phyloP scores from a whole-genome alignment of 2,113 vertebrate genomes.

The Clupea harengus region DNA sequence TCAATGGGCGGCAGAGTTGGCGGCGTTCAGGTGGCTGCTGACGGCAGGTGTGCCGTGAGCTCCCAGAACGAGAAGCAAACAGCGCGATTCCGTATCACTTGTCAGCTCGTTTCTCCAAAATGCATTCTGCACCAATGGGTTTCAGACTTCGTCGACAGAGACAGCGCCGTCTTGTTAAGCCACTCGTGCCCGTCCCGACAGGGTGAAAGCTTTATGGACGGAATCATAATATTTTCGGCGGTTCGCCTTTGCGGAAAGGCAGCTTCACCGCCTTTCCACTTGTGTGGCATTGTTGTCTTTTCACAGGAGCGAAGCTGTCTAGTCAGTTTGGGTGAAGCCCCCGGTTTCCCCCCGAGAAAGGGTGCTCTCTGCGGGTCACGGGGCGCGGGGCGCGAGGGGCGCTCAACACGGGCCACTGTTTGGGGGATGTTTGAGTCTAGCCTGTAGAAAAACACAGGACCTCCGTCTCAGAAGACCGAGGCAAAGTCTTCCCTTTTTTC shows the following conservation, averaged over 20 bases:
- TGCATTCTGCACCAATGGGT: conserved; percentile 39
- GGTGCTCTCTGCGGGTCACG: conserved; percentile 50
- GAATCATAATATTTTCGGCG: conserved; percentile 55
- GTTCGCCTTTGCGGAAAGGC: conserved; percentile 34
- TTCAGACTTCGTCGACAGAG: background rate
- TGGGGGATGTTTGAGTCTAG: conserved; percentile 12
- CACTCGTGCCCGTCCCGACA: conserved; percentile 51
- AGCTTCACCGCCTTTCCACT: conserved; percentile 44
- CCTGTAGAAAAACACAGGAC: conserved; percentile 47
- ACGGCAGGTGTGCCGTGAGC: conserved; percentile 30
- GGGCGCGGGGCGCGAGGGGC: conserved; percentile 16
- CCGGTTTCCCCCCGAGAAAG: conserved; percentile 41
- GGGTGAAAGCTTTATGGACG: conserved; percentile 55
- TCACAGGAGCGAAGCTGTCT: conserved; percentile 42
- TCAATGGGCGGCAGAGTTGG: background rate
- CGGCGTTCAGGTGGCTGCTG: background rate
- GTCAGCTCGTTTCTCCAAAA: conserved; percentile 54
- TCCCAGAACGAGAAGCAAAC: conserved; percentile 48
- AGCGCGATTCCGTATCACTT: conserved; percentile 58
- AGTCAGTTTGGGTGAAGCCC: conserved; percentile 44
- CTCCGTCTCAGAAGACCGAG: conserved; percentile 40
- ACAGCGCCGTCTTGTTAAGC: conserved; percentile 49
- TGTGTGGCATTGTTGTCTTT: conserved; percentile 61
- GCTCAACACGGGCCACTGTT: conserved; percentile 24
- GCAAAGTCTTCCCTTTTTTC: conserved; percentile 26